Percentiles rank a stretch among this genome's conserved stretches.
Evolutionary conservation across 2,113 vertebrate species (phyloP).

Genomic region (Phaethornis superciliosus): DNA sequence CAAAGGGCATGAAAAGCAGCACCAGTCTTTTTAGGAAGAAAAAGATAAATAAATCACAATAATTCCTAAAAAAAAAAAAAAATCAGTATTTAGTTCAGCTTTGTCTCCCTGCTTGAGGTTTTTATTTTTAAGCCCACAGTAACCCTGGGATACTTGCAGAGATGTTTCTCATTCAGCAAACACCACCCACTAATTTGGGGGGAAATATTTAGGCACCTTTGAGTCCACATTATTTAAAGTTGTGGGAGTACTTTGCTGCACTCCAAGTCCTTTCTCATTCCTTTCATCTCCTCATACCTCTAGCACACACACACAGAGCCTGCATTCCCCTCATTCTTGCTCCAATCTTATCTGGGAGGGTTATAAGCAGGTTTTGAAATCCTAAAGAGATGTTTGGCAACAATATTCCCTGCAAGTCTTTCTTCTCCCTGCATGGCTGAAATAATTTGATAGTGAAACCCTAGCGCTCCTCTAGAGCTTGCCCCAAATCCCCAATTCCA

Average conservation of each 20-base stretch:
- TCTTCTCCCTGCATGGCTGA: accelerated
- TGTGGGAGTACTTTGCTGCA: background rate
- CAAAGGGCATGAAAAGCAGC: background rate
- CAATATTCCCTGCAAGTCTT: background rate
- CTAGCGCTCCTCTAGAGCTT: background rate
- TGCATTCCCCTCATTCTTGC: background rate
- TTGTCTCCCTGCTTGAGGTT: background rate
- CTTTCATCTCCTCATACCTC: accelerated
- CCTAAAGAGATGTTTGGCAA: background rate
- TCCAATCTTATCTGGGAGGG: background rate
- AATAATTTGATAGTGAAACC: background rate
- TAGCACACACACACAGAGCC: accelerated
- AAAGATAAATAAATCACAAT: too few species aligned
- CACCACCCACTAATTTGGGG: background rate
- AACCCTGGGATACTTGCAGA: background rate
- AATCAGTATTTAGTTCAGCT: background rate
- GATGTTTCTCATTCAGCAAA: background rate
- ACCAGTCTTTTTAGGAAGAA: accelerated
- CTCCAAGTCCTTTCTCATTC: background rate
- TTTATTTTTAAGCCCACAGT: background rate
- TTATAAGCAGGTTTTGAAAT: background rate
- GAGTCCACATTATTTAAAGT: background rate
- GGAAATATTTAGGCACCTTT: background rate
- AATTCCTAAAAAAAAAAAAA: background rate
- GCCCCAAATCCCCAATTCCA: background rate